Evolutionary conservation across 2,113 vertebrate genomes (phyloP), one percentile per base, ranked within the genome.

Genomic region (Rana temporaria): DNA sequence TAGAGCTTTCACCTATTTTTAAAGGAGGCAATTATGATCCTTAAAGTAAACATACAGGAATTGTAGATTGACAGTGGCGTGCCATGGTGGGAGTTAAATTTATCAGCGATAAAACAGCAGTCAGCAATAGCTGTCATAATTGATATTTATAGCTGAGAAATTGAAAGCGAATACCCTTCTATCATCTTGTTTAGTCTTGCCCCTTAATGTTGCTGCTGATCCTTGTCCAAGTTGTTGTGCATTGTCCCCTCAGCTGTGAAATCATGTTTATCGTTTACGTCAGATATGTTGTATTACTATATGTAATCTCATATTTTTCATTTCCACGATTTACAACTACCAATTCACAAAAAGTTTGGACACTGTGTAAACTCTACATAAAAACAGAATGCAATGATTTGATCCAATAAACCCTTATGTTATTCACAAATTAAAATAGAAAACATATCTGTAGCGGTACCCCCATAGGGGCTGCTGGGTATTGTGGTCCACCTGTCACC

Each of bases 1-100:
- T 96, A 96, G 96, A 95, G 90, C 92, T 92, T 93, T 92, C 86
- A 86, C 92, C 94, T 97, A 95, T 96, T 96, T 97, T 97, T 94
- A 95, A 93, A 92, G 93, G 93, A 94, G 93, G 90, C 88, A 90
- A 91, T 84, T 88, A 84, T 88, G 84, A 84, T 83, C 62, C 88
- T 90, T 86, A 92, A 90, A 84, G 88, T 89, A 91, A 92, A 91
- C 87, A 91, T 73, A 84, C 85, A 87, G 79, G 85, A 79, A 66
- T 17, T 3, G 0, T 59, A 70, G 84, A 86, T 83, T 48, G 74
- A 72, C 80, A 87, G 63, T 78, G 86, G 57, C 63, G 55, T 82
- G 19, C 16, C 79, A 42, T 77, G 70, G 79, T 78, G 86, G 15
- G 74, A 72, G 85, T 65, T 20, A 81, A 81, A 65, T 84, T 2